Conservation (phyloP, 2,113 vertebrate species). For the Pomatostomus ruficeps region DNA sequence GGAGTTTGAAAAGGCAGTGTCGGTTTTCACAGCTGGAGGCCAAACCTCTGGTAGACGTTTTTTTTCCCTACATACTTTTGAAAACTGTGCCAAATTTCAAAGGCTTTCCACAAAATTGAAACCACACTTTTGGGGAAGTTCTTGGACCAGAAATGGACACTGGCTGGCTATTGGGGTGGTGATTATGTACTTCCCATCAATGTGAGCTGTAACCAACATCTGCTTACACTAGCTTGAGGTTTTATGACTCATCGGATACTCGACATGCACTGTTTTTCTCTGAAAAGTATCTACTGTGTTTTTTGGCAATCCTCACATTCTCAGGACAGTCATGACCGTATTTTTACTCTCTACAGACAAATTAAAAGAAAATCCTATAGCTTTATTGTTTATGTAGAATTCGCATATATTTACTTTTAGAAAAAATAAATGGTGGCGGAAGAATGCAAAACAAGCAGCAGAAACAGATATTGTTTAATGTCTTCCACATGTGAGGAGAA, state of each 20-base stretch:
- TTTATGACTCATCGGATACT: conserved; percentile 58
- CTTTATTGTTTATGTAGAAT: background rate
- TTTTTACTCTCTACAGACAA: background rate
- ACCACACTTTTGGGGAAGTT: conserved; percentile 76
- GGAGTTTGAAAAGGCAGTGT: conserved; percentile 66
- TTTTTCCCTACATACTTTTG: conserved; percentile 57
- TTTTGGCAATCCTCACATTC: conserved; percentile 23
- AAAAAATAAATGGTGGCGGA: background rate
- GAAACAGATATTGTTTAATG: background rate
- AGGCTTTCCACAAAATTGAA: conserved; percentile 77
- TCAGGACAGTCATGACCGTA: background rate
- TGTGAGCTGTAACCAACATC: conserved; percentile 64
- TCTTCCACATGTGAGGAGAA: background rate
- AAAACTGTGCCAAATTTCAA: conserved; percentile 74
- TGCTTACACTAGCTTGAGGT: conserved; percentile 65
- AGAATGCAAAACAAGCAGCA: background rate
- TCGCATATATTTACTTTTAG: background rate
- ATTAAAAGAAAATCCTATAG: background rate
- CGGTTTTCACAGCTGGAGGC: conserved; percentile 67
- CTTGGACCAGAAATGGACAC: conserved; percentile 63
- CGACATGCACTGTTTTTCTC: conserved; percentile 38
- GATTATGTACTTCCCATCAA: conserved; percentile 50
- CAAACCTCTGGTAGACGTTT: conserved; percentile 59
- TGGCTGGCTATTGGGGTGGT: conserved; percentile 58
- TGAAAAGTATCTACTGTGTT: conserved; percentile 9